Evolutionary conservation across 2,797 vertebrate species (phyloP).

Genomic region (Pristis pectinata): DNA sequence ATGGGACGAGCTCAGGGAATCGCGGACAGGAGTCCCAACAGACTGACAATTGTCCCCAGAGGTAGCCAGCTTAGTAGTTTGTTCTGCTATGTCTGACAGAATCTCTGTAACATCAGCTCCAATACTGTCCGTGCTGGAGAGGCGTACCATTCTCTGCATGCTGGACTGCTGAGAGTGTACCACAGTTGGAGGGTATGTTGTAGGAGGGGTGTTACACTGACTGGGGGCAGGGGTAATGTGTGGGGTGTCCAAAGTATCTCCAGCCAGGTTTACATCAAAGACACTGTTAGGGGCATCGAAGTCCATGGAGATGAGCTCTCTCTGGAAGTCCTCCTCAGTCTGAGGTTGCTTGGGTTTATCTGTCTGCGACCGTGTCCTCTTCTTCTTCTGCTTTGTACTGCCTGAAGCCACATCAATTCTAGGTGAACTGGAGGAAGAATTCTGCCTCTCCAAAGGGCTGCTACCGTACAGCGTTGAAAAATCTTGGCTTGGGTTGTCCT

Average conservation of each 20-base stretch:
- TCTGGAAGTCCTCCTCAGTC: slow-evolving; percentile 94
- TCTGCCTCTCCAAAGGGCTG: slow-evolving; percentile 90
- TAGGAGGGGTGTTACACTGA: slow-evolving; percentile 89
- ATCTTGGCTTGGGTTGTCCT: slow-evolving; percentile 94
- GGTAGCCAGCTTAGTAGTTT: slow-evolving; percentile 76
- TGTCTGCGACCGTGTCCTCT: slow-evolving; percentile 64
- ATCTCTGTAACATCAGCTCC: slow-evolving; percentile 93
- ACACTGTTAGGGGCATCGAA: slow-evolving; percentile 90
- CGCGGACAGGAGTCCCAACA: slow-evolving; percentile 85
- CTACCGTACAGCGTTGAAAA: slow-evolving; percentile 84
- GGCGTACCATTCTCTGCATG: slow-evolving; percentile 78
- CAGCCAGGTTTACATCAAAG: slow-evolving; percentile 88
- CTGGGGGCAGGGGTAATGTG: slow-evolving; percentile 95
- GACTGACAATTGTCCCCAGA: slow-evolving; percentile 60
- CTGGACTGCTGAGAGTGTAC: slow-evolving; percentile 65
- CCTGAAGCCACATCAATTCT: slow-evolving; percentile 73
- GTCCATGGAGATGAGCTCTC: slow-evolving; percentile 96
- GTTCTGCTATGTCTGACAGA: slow-evolving; percentile 90
- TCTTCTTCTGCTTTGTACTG: slow-evolving; percentile 83
- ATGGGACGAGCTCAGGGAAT: slow-evolving; percentile 93
- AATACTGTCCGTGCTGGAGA: slow-evolving; percentile 94
- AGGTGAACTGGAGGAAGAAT: slow-evolving; percentile 85
- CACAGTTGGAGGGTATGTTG: slow-evolving; percentile 74
- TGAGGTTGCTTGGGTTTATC: slow-evolving; percentile 72
- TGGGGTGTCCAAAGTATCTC: slow-evolving; percentile 88